These are phyloP conservation scores for Goniozus legneri DNA, from an alignment of 1,140 invertebrate genomes.

Conservation along the genomic window DNA sequence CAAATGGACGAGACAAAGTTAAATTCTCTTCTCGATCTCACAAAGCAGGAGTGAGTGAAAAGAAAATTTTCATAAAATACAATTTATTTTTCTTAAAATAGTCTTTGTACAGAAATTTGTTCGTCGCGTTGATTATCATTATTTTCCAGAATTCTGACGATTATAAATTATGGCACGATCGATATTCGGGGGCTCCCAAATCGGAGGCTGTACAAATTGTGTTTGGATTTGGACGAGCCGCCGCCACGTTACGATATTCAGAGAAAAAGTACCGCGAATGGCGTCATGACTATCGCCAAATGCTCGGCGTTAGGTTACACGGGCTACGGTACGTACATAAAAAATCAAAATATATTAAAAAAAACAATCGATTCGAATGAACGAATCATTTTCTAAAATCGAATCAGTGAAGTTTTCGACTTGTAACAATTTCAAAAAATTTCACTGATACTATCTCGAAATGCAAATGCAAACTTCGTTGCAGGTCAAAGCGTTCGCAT, in stretches of 20 bases:
- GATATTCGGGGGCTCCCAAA: constrained; percentile 13
- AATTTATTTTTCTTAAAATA: too few relatives aligned
- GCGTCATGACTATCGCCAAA: constrained; percentile 9
- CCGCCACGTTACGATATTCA: constrained; percentile 17
- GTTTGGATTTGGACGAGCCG: constrained; percentile 14
- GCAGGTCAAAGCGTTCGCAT: constrained; percentile 17
- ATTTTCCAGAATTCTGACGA: constrained; percentile 21
- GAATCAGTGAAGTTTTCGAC: too few relatives aligned
- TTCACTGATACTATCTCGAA: too few relatives aligned
- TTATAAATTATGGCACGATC: constrained; percentile 10
- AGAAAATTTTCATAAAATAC: too few relatives aligned
- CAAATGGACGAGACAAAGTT: constrained; percentile 21
- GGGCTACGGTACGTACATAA: too few relatives aligned
- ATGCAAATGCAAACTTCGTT: too few relatives aligned
- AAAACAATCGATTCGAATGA: too few relatives aligned
- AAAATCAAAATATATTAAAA: too few relatives aligned
- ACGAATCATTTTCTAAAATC: too few relatives aligned
- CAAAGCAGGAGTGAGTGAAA: constrained; percentile 21
- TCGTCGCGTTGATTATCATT: too few relatives aligned
- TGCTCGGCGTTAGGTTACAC: constrained; percentile 19
- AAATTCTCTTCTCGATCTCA: constrained; percentile 8
- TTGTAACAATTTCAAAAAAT: too few relatives aligned
- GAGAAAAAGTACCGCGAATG: constrained; percentile 1
- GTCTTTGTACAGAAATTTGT: too few relatives aligned
- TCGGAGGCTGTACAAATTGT: constrained; percentile 26